These are phyloP conservation scores for Girardinus metallicus DNA, from an alignment of 2,797 vertebrate genomes.

Conservation along the genomic window DNA sequence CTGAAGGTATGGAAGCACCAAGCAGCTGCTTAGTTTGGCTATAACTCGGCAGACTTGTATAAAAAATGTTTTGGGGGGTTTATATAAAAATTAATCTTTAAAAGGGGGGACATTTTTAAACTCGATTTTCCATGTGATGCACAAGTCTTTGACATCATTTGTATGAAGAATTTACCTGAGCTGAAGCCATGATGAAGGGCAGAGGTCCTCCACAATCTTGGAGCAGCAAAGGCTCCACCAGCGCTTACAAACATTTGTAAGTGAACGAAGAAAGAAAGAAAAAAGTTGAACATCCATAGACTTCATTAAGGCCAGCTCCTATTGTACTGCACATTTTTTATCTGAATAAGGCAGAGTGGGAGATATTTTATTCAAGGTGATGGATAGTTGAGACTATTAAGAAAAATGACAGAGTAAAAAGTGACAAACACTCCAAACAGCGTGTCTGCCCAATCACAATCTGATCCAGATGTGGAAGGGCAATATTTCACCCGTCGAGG, in stretches of 20 bases:
- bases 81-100: background rate
- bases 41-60: no score
- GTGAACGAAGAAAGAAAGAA: conserved; percentile 33
- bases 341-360: conserved; percentile 24
- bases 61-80: no score
- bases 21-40: no score
- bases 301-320: conserved; percentile 54
- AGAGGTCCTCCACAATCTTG: conserved; percentile 20
- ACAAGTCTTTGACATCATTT: background rate
- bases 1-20: no score
- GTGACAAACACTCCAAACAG: background rate
- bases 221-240: conserved; percentile 40
- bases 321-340: conserved; percentile 29
- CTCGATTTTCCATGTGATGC: background rate
- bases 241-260: conserved; percentile 51
- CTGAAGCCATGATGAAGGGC: conserved; percentile 15
- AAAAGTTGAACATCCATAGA: conserved; percentile 55
- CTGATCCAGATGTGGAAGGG: conserved; percentile 30
- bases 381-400: background rate
- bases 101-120: background rate
- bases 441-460: background rate
- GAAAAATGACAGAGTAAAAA: conserved; percentile 1
- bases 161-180: conserved; percentile 20
- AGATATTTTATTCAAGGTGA: conserved; percentile 26
- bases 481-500: conserved; percentile 56